Base-by-base conservation (phyloP, 1,140 invertebrate species). In the Atta colombica region DNA sequence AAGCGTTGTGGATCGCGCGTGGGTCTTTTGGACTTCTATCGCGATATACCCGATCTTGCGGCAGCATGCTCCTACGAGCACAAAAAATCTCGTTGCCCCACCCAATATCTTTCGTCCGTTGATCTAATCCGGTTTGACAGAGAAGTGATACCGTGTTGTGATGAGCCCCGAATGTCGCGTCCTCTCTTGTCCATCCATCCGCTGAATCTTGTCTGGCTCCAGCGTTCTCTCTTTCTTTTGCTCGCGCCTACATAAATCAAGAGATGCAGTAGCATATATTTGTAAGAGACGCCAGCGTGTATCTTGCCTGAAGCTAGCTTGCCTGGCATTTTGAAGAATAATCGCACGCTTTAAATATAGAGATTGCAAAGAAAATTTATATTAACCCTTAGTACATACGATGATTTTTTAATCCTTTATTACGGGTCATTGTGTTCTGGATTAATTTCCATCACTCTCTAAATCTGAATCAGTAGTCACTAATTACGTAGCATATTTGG, bases 61-160 rank as follows among this genome's bases (percentile, higher is more conserved):
- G 21, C 87, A 58, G 45, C 77, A 66, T 72, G 72, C 82, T 35
- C 69, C 66, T 61, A 28, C 85, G 60, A 89, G 72, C 88, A 88
- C 77, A 81, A 90, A 90, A 84, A 90, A 90, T 60, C 75, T 81
- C 81, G 86, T 88, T 86, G 71, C 82, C 51, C 68, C 51, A 25
- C 58, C 77, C 49, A 28, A 77, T 69, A 81, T 88, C 87, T 86
- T 80, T 55, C 72, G 63, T 69, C 66, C 84, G 91, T 92, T 89
- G 90, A 77, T 90, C 91, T 93, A 92, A 93, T 93, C 92, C 88
- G 88, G 88, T 93, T 92, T 92, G 92, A 93, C 92, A 92, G 89
- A 80, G 75, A 93, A 91, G 92, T 92, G 92, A 92, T 91, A 92
- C 84, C 89, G 85, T 93, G 92, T 93, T 93, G 92, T 93, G 92